These are phyloP conservation scores for Hyalella azteca DNA, from an alignment of 2,888 invertebrate genomes.

Conservation along the genomic window DNA sequence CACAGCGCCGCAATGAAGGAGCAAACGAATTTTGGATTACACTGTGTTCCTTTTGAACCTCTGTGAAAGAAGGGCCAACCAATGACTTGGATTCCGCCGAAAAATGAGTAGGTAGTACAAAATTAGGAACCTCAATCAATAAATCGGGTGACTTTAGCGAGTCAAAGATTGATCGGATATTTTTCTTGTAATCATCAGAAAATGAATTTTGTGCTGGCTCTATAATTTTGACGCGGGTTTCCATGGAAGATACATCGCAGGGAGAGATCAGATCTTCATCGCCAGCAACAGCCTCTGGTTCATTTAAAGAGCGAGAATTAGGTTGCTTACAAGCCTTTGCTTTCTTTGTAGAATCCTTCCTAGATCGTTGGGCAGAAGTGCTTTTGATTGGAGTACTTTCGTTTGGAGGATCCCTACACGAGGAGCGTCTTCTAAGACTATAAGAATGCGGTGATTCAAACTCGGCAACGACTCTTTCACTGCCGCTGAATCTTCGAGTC, in stretches of 20 bases:
- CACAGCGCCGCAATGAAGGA: no score
- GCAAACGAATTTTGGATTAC: no score
- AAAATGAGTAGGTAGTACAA: background rate
- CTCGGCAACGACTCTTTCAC: background rate
- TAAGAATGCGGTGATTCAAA: background rate
- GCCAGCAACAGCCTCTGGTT: no score
- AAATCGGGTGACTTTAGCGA: background rate
- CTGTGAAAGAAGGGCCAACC: no score
- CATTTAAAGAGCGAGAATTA: no score
- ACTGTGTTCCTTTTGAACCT: no score
- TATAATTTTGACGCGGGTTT: no score
- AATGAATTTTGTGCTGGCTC: no score
- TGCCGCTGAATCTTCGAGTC: background rate
- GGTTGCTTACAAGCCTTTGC: no score
- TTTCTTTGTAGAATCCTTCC: background rate
- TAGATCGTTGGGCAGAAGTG: background rate
- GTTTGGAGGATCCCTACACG: background rate
- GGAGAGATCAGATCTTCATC: no score
- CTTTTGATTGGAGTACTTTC: background rate
- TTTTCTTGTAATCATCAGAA: background rate
- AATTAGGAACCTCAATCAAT: background rate
- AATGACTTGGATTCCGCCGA: no score
- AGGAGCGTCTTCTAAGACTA: background rate
- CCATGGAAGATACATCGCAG: no score
- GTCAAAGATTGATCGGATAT: conserved; percentile 8